phyloP scores from a whole-genome alignment of 1,140 invertebrate genomes.

The Halesus radiatus region DNA sequence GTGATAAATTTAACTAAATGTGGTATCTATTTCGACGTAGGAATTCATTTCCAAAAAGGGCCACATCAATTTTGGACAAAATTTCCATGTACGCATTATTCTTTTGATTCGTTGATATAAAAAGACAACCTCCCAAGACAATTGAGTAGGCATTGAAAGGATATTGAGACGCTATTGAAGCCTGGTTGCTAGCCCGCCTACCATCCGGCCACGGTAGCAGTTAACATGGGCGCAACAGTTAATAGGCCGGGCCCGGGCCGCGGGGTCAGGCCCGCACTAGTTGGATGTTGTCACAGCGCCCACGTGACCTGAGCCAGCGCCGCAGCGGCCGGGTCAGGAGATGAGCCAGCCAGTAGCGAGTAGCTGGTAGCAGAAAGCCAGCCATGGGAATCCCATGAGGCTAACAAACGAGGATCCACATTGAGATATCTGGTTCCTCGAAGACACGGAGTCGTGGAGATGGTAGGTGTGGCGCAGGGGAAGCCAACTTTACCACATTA shows the following conservation, averaged over 20 bases:
- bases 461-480: conserved; percentile 15
- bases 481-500: neutral
- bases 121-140: no score
- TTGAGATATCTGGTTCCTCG: conserved; percentile 33
- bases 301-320: conserved; percentile 8
- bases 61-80: no score
- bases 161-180: no score
- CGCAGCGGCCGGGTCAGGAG: neutral
- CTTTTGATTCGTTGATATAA: no score
- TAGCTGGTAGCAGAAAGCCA: neutral
- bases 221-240: neutral
- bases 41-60: no score
- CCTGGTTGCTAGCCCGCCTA: no score
- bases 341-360: neutral
- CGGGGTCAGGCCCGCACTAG: conserved; percentile 28
- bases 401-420: conserved; percentile 36
- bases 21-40: no score
- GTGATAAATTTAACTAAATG: no score
- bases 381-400: neutral
- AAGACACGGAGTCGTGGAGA: conserved; percentile 22
- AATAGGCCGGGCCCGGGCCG: neutral
- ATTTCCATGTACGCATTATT: no score
- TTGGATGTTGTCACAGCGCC: conserved; percentile 24
- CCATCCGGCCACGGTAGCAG: no score
- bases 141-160: no score